Evolutionary conservation across 2,113 vertebrate genomes (phyloP), one percentile per base, ranked within the genome.

Genomic region (Tragelaphus scriptus): DNA sequence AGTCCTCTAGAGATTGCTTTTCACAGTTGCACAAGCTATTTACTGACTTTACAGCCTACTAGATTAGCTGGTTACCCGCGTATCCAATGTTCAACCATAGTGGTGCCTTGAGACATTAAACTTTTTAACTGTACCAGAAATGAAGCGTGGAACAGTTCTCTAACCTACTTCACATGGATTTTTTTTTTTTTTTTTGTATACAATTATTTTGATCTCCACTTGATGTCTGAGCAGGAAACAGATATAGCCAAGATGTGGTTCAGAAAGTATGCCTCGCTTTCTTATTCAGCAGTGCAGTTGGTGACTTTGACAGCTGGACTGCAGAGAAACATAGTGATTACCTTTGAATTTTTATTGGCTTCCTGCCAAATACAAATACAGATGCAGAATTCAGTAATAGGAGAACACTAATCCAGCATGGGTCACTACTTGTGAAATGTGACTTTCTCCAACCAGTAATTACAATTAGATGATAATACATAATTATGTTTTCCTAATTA

Each of bases 61-160:
- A 98, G 98, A 98, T 96, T 98, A 99, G 98, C 97, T 95, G 80
- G 98, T 97, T 98, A 98, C 96, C 98, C 98, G 93, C 98, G 98
- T 98, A 98, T 98, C 98, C 98, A 98, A 99, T 93, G 97, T 98
- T 98, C 98, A 98, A 98, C 99, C 99, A 97, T 99, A 99, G 98
- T 98, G 98, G 99, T 99, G 99, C 99, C 99, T 99, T 99, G 98
- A 99, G 99, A 99, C 98, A 98, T 99, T 99, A 98, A 99, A 99
- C 98, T 98, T 99, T 99, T 97, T 99, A 98, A 98, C 95, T 98
- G 98, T 85, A 89, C 92, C 96, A 98, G 97, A 97, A 97, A 97
- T 8, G 71, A 97, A 97, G 97, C 97, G 97, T 97, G 97, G 96
- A 97, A 98, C 97, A 97, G 92, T 98, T 98, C 97, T 98, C 96